These are phyloP conservation scores for Julus scandinavius DNA, from an alignment of 2,888 invertebrate genomes.

Conservation along the genomic window DNA sequence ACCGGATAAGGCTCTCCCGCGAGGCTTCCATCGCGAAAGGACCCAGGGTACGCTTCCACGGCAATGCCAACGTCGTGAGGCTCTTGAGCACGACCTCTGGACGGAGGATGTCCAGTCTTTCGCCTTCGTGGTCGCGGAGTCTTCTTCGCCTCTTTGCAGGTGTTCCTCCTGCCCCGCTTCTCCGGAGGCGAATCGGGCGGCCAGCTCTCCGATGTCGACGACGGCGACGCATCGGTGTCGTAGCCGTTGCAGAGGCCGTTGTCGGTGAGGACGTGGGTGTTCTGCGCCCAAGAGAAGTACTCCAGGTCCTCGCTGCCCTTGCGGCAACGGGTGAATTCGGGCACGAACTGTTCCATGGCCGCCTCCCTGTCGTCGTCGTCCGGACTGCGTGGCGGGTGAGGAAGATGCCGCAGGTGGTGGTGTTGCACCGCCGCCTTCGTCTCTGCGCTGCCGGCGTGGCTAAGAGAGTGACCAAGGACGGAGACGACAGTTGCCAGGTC, in stretches of 20 bases:
- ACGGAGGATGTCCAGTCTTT: neutral
- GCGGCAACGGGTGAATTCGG: constrained; percentile 27
- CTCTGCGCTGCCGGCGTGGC: neutral
- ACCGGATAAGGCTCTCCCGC: constrained; percentile 51
- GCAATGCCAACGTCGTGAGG: too few relatives aligned
- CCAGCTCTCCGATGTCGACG: constrained; percentile 67
- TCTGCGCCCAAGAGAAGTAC: constrained; percentile 31
- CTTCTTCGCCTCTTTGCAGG: constrained; percentile 4
- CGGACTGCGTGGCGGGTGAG: neutral
- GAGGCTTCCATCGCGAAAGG: too few relatives aligned
- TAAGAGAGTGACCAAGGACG: neutral
- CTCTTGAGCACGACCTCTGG: neutral
- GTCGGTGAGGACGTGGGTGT: neutral
- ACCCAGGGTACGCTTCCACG: neutral
- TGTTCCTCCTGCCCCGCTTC: neutral
- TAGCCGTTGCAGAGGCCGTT: neutral
- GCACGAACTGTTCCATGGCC: constrained; percentile 47
- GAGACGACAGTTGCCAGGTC: constrained; percentile 20
- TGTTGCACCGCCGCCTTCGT: neutral
- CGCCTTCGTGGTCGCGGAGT: neutral
- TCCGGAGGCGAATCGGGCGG: constrained; percentile 50
- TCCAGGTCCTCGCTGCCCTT: constrained; percentile 39
- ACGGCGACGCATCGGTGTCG: constrained; percentile 57
- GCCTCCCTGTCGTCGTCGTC: neutral
- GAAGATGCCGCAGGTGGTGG: neutral